Conservation (phyloP, 2,113 vertebrate genomes). For the Aegotheles bennettii region DNA sequence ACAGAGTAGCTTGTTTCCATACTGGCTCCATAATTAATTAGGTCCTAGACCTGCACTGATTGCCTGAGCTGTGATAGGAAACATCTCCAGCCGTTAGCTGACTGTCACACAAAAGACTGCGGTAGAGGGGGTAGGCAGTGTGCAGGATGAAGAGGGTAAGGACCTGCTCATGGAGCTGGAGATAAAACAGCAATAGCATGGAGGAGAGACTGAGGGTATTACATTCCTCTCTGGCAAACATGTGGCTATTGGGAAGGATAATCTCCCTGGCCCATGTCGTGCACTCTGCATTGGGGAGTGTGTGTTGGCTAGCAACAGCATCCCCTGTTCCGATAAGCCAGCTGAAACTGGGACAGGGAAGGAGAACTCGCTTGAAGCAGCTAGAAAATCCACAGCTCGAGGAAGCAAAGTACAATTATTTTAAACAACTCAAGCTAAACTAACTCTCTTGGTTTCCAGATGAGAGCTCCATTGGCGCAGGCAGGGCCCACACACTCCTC, state of each 20-base stretch:
- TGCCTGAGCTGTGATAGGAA: conserved; percentile 6
- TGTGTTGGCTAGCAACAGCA: not conserved
- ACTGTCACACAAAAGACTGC: conserved; percentile 16
- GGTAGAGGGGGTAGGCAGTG: not conserved
- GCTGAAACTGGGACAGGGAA: conserved; percentile 31
- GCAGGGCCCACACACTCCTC: rapidly evolving
- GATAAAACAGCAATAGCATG: not conserved
- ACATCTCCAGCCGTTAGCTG: not conserved
- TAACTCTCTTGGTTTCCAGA: not conserved
- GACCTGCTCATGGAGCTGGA: conserved; percentile 3
- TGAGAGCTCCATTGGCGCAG: not conserved
- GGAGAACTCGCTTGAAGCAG: not conserved
- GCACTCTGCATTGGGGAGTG: not conserved
- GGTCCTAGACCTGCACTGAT: not conserved
- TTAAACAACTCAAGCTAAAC: conserved; percentile 47
- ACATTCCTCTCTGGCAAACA: not conserved
- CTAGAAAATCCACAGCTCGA: conserved; percentile 15
- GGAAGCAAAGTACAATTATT: conserved; percentile 42
- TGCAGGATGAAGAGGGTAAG: not conserved
- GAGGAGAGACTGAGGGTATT: not conserved
- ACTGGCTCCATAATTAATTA: conserved; percentile 48
- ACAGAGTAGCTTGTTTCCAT: conserved; percentile 33
- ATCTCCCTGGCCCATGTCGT: not conserved
- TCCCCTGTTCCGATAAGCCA: conserved; percentile 9
- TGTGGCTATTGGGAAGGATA: not conserved